Conservation (phyloP, 2,797 vertebrate species). For the Thalassophryne amazonica region DNA sequence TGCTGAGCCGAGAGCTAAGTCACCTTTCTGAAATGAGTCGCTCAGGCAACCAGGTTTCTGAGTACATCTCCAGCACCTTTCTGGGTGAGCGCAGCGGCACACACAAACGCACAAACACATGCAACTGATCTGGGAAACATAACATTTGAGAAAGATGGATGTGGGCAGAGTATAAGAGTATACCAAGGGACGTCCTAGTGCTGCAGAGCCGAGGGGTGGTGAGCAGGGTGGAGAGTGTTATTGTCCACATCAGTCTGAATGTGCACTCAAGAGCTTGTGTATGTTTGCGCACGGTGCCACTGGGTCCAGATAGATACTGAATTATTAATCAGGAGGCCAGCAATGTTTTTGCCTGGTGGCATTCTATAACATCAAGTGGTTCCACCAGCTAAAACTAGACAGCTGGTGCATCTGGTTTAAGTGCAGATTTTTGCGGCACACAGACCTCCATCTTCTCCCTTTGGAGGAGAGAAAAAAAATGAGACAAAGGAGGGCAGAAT, state of each 20-base stretch:
- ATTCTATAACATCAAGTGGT: conserved; percentile 33
- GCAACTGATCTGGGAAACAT: not conserved
- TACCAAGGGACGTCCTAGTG: conserved; percentile 42
- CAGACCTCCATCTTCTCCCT: conserved; percentile 4
- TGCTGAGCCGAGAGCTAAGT: conserved; percentile 96
- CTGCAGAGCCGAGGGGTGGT: conserved; percentile 21
- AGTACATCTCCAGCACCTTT: conserved; percentile 99
- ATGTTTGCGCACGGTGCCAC: conserved; percentile 2
- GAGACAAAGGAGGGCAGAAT: not conserved
- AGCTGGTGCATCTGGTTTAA: not conserved
- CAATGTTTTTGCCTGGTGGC: conserved; percentile 30
- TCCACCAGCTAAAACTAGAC: not conserved
- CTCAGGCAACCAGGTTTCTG: conserved; percentile 98
- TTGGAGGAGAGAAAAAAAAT: not conserved
- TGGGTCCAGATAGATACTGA: conserved; percentile 24
- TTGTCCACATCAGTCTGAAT: not conserved
- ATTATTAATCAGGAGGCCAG: conserved; percentile 48
- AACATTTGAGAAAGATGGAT: conserved; percentile 41
- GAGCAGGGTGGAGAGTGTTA: conserved; percentile 3
- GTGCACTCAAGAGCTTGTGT: not conserved
- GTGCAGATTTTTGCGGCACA: conserved; percentile 2
- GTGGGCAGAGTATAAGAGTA: not conserved
- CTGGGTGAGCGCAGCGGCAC: conserved; percentile 82
- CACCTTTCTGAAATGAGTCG: conserved; percentile 99
- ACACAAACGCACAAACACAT: conserved; percentile 3